Evolutionary conservation across 2,797 vertebrate species (phyloP).

Genomic region (Bovichtus diacanthus): DNA sequence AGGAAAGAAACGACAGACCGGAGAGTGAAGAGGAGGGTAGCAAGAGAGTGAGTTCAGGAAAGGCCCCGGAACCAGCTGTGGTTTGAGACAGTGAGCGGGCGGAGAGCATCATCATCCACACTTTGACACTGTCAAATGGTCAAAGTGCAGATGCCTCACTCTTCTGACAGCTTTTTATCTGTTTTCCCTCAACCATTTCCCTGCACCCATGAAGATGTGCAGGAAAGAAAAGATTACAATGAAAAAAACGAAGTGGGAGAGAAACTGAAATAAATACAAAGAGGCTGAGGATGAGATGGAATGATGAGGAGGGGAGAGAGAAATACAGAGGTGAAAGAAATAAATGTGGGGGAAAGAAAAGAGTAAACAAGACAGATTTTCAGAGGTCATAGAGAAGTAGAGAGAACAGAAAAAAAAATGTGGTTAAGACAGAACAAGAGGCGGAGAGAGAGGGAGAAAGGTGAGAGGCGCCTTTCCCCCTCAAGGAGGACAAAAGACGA

Average conservation of each 20-base stretch:
- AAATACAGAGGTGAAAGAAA: slow-evolving; percentile 25
- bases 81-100: slow-evolving; percentile 2
- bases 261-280: slow-evolving; percentile 21
- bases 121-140: slow-evolving; percentile 45
- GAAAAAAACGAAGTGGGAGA: neutral
- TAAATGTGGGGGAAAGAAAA: slow-evolving; percentile 32
- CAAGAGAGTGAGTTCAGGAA: slow-evolving; percentile 9
- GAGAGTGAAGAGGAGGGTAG: slow-evolving; percentile 25
- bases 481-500: slow-evolving; percentile 83
- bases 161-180: slow-evolving; percentile 29
- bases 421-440: slow-evolving; percentile 56
- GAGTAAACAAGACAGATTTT: slow-evolving; percentile 45
- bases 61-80: slow-evolving; percentile 43
- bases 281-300: neutral
- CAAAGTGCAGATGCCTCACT: slow-evolving; percentile 37
- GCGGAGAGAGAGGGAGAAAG: slow-evolving; percentile 64
- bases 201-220: slow-evolving; percentile 21
- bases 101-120: slow-evolving; percentile 31
- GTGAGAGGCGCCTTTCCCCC: slow-evolving; percentile 78
- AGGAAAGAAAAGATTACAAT: slow-evolving; percentile 6
- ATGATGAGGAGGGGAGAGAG: slow-evolving; percentile 31
- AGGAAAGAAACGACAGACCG: slow-evolving; percentile 29
- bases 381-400: slow-evolving; percentile 54
- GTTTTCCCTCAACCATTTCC: slow-evolving; percentile 31
- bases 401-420: slow-evolving; percentile 50